Conservation (phyloP, 2,888 invertebrate genomes). For the Adelognathus sp. region DNA sequence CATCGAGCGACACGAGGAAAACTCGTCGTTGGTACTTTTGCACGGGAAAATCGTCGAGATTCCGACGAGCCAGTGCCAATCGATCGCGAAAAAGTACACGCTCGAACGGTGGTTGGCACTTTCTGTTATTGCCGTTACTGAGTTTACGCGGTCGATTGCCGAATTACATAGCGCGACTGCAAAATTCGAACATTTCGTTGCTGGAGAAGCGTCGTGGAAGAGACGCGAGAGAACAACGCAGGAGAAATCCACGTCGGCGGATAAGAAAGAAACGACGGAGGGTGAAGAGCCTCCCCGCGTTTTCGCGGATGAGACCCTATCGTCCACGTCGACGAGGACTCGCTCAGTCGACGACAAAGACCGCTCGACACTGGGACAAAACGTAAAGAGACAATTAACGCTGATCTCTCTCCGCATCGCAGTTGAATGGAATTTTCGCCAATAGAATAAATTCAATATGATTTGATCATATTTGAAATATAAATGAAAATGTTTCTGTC, state of each 20-base stretch:
- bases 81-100: background rate
- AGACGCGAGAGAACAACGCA: slow-evolving; percentile 4
- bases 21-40: background rate
- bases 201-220: background rate
- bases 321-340: slow-evolving; percentile 73
- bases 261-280: slow-evolving; percentile 59
- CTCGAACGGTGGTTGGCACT: background rate
- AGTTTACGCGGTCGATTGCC: background rate
- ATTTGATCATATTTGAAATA: background rate
- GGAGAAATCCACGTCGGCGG: slow-evolving; percentile 1
- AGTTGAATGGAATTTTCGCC: background rate
- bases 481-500: background rate
- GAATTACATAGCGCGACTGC: background rate
- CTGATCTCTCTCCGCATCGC: background rate
- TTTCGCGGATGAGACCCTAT: slow-evolving; percentile 72
- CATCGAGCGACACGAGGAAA: background rate
- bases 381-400: background rate
- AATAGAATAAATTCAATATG: background rate
- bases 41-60: background rate
- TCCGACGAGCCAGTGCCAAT: background rate
- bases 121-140: background rate
- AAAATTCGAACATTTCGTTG: background rate
- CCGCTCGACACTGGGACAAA: background rate
- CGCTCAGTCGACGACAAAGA: slow-evolving; percentile 75
- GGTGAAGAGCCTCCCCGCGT: slow-evolving; percentile 68